Evolutionary conservation across 2,113 vertebrate genomes (phyloP), one percentile per base, ranked within the genome.

Genomic region (Sminthopsis crassicaudata): DNA sequence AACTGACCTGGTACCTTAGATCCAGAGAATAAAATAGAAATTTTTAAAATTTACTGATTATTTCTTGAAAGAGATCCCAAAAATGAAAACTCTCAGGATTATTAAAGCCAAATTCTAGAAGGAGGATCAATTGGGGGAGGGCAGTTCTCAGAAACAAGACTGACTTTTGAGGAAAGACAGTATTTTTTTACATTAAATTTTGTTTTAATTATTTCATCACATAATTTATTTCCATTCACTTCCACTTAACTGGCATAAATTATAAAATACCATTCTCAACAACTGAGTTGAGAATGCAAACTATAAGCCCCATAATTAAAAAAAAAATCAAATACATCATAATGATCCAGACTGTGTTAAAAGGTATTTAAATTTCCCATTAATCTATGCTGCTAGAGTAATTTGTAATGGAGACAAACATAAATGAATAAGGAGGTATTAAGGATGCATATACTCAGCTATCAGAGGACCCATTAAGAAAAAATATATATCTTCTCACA

Each of bases 291-390:
- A 42, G 36, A 90, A 91, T 91, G 97, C 12, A 93, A 51, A 93
- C 92, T 92, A 8, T 42, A 88, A 96, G 2, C 42, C 8, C 88
- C 96, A n/a, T 92, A 96, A 96, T 97, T 54, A 23, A 54, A 54
- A 84, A n/a, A 97, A 96, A 97, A 96, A 97, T 95, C 36, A 97
- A 97, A n/a, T 96, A 46, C 26, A 95, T 92, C 52, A 50, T 93
- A 91, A 95, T 93, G 95, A 94, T 11, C 19, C 97, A 88, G 91
- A 98, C 95, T 98, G 55, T 96, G 0, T 96, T 97, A 95, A 97
- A 96, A 96, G 93, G 0, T 90, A 23, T 95, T 97, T 96, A 98
- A 93, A n/a, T 42, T 95, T 90, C 4, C 30, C 12, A 93, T 93
- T 97, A 97, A 94, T 93, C 26, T 26, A 95, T 94, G 94, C 36